Base-by-base conservation (phyloP, 2,888 invertebrate species). In the Tridacna gigas region DNA sequence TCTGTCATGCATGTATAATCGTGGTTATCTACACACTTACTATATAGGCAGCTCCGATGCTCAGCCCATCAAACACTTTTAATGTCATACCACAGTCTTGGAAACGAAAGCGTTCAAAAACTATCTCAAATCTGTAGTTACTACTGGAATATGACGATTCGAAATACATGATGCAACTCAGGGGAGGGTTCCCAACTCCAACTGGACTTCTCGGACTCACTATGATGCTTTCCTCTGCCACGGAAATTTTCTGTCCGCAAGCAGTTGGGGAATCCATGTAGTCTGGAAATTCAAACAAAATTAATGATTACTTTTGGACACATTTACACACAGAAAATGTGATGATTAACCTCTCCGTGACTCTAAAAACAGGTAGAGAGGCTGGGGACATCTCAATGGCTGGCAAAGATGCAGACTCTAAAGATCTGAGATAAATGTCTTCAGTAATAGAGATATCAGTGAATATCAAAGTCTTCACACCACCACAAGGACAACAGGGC, bases 61-160 rank as follows among this genome's bases (percentile, higher is more conserved):
- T 83, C 18, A 74, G 60, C 13, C 92, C 92, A 83, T 91, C 89
- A 82, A 84, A 92, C 37, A 93, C 79, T 22, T 81, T 83, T 11
- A 93, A 87, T 56, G 75, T 74, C 25, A 93, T 84, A 26, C 82
- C 86, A 80, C 91, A 91, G 77, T 93, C 93, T 45, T 83, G 63
- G n/a, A 93, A 91, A 5, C 73, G 60, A 5, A 91, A 83, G 25
- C 89, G 75, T 51, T 90, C 88, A 13, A 91, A 86, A 15, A 88
- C 86, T 13, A 93, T 90, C 86, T 91, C 91, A 78, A 93, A 88
- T 76, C 88, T 86, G 63, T 91, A 91, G 74, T 89, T 89, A 4
- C 88, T 88, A 63, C 91, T 90, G 18, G 89, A 80, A 66, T 91
- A 90, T 1, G 87, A 86, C 9, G 93, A 91, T 73, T 88, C 83